Conservation (phyloP, 2,113 vertebrate genomes). For the Lota lota region DNA sequence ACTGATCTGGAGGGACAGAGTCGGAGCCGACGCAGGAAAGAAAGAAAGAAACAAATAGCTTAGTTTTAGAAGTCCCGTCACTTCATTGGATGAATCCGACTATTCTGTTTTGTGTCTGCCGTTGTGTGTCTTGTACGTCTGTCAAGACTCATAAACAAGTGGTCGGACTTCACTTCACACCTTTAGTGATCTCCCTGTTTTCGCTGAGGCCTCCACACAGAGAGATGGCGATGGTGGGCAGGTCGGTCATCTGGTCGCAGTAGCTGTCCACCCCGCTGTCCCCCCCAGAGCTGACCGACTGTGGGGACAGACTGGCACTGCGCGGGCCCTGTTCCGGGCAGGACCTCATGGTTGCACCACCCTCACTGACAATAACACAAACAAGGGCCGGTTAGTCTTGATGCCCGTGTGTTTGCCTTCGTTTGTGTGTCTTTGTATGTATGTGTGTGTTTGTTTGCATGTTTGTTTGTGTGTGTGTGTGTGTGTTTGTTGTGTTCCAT, state of each 20-base stretch:
- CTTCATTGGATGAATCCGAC: not conserved
- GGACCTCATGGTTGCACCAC: constrained; percentile 47
- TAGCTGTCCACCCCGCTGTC: constrained; percentile 93
- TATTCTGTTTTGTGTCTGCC: too few relatives aligned
- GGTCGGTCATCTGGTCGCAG: constrained; percentile 82
- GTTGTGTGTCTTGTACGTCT: too few relatives aligned
- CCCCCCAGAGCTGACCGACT: constrained; percentile 84
- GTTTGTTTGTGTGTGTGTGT: not conserved
- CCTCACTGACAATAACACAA: constrained; percentile 64
- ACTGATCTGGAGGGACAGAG: constrained; percentile 76
- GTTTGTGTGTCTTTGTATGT: not conserved
- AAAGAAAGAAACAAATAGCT: not conserved
- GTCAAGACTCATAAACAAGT: too few relatives aligned
- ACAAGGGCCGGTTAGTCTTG: not conserved
- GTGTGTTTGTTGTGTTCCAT: not conserved
- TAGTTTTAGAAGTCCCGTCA: too few relatives aligned
- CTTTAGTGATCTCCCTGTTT: constrained; percentile 88
- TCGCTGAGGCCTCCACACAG: constrained; percentile 92
- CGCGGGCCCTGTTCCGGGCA: constrained; percentile 60
- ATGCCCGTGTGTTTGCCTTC: too few relatives aligned
- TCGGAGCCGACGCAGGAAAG: not conserved
- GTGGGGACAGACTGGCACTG: constrained; percentile 84
- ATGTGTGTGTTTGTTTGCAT: not conserved
- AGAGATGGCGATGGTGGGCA: constrained; percentile 89
- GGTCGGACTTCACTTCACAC: constrained; percentile 51